These are phyloP conservation scores for Meiosimyza decipiens DNA, from an alignment of 2,888 invertebrate species.

Conservation along the genomic window DNA sequence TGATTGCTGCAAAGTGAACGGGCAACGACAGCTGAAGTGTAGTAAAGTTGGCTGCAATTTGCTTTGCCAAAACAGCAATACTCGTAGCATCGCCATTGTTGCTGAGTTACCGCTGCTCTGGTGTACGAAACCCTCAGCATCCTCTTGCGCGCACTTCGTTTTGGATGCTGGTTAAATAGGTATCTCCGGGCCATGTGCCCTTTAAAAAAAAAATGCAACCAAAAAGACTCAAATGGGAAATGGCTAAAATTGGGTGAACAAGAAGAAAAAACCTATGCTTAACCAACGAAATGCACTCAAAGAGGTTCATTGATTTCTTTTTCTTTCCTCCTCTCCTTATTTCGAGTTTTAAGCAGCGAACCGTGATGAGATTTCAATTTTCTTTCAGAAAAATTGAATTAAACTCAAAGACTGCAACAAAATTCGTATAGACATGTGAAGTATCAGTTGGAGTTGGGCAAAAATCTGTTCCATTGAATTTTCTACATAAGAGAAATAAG, in stretches of 20 bases:
- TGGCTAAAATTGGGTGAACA: no score
- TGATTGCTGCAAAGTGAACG: slow-evolving; percentile 2
- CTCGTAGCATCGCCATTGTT: neutral
- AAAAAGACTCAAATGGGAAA: neutral
- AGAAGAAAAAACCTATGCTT: no score
- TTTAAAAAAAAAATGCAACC: slow-evolving; percentile 1
- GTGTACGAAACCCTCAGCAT: neutral
- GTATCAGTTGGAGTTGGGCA: no score
- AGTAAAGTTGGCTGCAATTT: slow-evolving; percentile 17
- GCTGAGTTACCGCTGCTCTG: neutral
- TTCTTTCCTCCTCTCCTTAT: slow-evolving; percentile 14
- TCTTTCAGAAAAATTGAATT: slow-evolving; percentile 32
- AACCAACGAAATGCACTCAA: neutral
- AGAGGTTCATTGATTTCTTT: slow-evolving; percentile 11
- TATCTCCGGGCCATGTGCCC: slow-evolving; percentile 15
- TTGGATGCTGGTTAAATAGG: slow-evolving; percentile 14
- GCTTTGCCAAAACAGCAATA: slow-evolving; percentile 5
- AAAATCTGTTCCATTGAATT: no score
- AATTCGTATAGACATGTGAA: no score
- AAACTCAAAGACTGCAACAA: slow-evolving; percentile 19
- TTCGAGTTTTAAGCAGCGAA: slow-evolving; percentile 37
- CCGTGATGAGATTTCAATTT: slow-evolving; percentile 36
- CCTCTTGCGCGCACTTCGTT: neutral
- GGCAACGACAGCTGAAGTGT: neutral
- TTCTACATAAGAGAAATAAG: no score